Evolutionary conservation across 1,140 invertebrate genomes (phyloP), one percentile per base, ranked within the genome.

Genomic region (Pollicipes pollicipes): DNA sequence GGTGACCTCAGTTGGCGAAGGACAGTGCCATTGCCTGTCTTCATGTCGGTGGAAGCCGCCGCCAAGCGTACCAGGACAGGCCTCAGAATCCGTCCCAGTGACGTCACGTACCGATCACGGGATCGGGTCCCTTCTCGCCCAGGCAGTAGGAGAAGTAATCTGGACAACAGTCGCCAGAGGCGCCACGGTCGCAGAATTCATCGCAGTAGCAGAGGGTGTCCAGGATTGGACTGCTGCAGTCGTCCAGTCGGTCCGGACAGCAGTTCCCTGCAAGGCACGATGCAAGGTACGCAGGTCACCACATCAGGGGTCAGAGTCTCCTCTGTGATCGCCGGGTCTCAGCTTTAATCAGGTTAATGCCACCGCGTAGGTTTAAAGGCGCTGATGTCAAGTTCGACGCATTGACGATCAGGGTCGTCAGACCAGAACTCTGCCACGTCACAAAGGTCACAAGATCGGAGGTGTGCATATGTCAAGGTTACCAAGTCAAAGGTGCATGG

Each of bases 191-290:
- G 81, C 93, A 97, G 81, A 96, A 96, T 73, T 90, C 84, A 80
- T 97, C 94, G 77, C 94, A 97, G 79, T 97, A 96, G 79, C 94
- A 97, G 3, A 90, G 77, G 0, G 91, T 93, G 26, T 83, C 88
- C 81, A 83, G 74, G 73, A 93, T 90, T 17, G 89, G 89, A 29
- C 86, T 82, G 0, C 87, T 85, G 77, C 90, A 93, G 10, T 84
- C 81, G 77, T 93, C 90, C 73, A 85, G 79, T 58, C 90, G 80
- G 24, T 86, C 85, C 0, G 78, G 75, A 77, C 90, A 93, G 76
- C 90, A 93, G 26, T 76, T 76, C 3, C 79, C 76, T 10, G 75
- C 75, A 8, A 32, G 69, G 8, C 68, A 70, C 21, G n/a, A n/a
- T n/a, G n/a, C n/a, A n/a, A n/a, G n/a, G n/a, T n/a, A n/a, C n/a